These are phyloP conservation scores for Cephalopholis sonnerati DNA, from an alignment of 2,113 vertebrate genomes.

Conservation along the genomic window DNA sequence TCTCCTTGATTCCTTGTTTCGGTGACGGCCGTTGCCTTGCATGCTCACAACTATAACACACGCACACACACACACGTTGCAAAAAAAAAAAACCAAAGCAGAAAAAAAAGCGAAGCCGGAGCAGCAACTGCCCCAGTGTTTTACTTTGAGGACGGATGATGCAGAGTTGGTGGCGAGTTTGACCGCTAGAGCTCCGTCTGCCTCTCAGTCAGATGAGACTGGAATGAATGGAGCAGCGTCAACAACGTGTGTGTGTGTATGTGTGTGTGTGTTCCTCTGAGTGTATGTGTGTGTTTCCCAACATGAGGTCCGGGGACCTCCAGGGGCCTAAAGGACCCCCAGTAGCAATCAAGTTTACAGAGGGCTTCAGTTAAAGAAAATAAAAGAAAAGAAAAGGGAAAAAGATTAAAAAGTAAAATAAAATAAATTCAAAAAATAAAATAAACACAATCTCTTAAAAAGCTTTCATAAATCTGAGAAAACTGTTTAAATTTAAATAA, in stretches of 20 bases:
- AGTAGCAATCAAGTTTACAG: not conserved
- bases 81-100: not conserved
- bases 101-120: conserved; percentile 39
- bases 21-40: conserved; percentile 74
- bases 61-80: conserved; percentile 1
- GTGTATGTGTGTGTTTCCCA: conserved; percentile 47
- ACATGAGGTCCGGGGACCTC: conserved; percentile 60
- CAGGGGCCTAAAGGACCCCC: not conserved
- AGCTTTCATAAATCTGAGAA: not conserved
- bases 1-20: conserved; percentile 58
- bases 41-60: conserved; percentile 75
- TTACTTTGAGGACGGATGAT: conserved; percentile 41
- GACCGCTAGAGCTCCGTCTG: conserved; percentile 72
- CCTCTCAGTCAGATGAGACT: conserved; percentile 62
- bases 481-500: not conserved
- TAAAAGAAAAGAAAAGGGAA: too few relatives aligned
- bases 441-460: not conserved
- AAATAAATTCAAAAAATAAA: not conserved
- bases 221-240: conserved; percentile 83
- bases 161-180: conserved; percentile 50
- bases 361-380: not conserved
- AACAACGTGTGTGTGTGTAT: conserved; percentile 45
- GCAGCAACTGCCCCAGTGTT: conserved; percentile 41
- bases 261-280: conserved; percentile 7
- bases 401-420: too few relatives aligned